Conservation (phyloP, 2,888 invertebrate species). For the Drosophila austrosaltans region DNA sequence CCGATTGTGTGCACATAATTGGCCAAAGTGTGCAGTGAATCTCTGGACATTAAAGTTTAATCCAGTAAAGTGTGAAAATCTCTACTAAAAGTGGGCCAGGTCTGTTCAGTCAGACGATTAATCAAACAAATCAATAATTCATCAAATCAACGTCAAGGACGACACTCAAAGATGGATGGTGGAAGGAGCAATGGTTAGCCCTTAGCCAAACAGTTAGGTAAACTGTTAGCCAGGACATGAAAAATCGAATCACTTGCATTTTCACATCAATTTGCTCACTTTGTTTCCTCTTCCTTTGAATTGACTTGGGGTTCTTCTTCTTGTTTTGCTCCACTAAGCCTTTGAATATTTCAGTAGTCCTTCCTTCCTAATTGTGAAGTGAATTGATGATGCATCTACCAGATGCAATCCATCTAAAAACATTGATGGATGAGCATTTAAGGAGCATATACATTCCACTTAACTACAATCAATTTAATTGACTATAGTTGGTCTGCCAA, state of each 20-base stretch:
- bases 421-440: conserved; percentile 40
- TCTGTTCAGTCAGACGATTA: conserved; percentile 54
- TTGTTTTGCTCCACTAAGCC: not conserved
- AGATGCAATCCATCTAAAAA: conserved; percentile 43
- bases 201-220: conserved; percentile 10
- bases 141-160: conserved; percentile 62
- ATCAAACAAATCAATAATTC: conserved; percentile 76
- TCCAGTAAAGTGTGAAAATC: conserved; percentile 48
- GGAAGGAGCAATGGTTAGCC: conserved; percentile 3
- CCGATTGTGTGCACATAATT: conserved; percentile 56
- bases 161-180: conserved; percentile 26
- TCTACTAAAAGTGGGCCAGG: conserved; percentile 10
- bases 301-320: not conserved
- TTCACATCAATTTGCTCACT: conserved; percentile 62
- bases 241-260: conserved; percentile 69
- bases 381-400: conserved; percentile 17
- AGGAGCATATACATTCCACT: conserved; percentile 1
- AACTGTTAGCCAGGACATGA: conserved; percentile 34
- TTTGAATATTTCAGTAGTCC: conserved; percentile 29
- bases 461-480: conserved; percentile 3
- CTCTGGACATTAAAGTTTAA: conserved; percentile 48
- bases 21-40: conserved; percentile 29
- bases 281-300: conserved; percentile 15
- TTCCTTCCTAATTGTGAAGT: conserved; percentile 36
- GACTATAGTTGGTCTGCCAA: conserved; percentile 3